These are phyloP conservation scores for Cantharis nigra DNA, from an alignment of 2,888 invertebrate genomes.

Conservation along the genomic window DNA sequence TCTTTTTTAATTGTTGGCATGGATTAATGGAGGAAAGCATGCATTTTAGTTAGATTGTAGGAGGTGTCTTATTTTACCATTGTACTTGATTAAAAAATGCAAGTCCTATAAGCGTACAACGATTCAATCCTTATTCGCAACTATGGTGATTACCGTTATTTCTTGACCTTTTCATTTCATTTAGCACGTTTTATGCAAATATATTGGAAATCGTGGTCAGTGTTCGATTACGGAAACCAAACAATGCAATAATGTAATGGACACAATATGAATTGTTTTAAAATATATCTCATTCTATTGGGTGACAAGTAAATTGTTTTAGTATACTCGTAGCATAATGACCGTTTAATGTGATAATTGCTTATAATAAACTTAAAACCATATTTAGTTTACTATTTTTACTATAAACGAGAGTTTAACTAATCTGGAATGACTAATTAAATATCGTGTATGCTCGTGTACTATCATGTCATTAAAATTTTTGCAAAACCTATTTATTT, in stretches of 20 bases:
- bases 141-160: slow-evolving; percentile 44
- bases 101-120: slow-evolving; percentile 50
- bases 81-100: slow-evolving; percentile 2
- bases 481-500: neutral
- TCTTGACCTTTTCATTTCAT: slow-evolving; percentile 43
- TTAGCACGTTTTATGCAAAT: slow-evolving; percentile 45
- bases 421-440: neutral
- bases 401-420: neutral
- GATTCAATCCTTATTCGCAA: slow-evolving; percentile 48
- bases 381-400: neutral
- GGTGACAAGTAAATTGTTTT: neutral
- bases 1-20: neutral
- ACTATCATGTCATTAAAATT: neutral
- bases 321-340: neutral
- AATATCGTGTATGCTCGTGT: neutral
- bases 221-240: slow-evolving; percentile 30
- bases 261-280: slow-evolving; percentile 24
- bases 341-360: neutral
- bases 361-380: neutral
- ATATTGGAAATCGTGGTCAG: slow-evolving; percentile 35
- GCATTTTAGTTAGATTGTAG: neutral
- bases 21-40: neutral
- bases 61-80: neutral
- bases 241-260: slow-evolving; percentile 25
- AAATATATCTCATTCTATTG: slow-evolving; percentile 7